Base-by-base conservation (phyloP, 2,888 invertebrate species). In the Hofmannophila pseudospretella region DNA sequence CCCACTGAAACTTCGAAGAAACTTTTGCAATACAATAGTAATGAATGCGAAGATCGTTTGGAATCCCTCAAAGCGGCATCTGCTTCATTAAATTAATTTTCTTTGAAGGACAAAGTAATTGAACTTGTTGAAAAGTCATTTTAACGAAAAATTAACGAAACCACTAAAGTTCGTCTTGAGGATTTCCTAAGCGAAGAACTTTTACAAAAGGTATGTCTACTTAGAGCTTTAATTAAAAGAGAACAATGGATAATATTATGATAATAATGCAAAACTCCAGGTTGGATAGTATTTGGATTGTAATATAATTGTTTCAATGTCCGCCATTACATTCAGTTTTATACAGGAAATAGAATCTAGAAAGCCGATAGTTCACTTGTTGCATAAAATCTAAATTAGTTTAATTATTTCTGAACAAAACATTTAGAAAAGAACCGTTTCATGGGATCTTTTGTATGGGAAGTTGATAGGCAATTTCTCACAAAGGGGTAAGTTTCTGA, bases 141-240 rank as follows among this genome's bases (percentile, higher is more conserved):
- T 38, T 32, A 38, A 27, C 23, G 30, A 38, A 35, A 40, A 40
- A 38, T 38, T 40, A 44, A 36, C 36, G 22, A 28, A 33, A 38
- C 38, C 34, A 22, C 36, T 33, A 14, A 43, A 39, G 37, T 43
- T 42, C 31, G 28, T 13, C 7, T 30, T 11, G 33, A 38, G 36
- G 36, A 36, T 42, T 36, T 34, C 36, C 33, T 39, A 30, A 39
- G 31, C 36, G 38, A 38, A 36, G 36, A 36, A 42, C 34, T 42
- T 39, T 33, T 19, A 29, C 34, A 36, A 36, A 34, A 33, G 33
- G 31, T 34, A 30, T 36, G 31, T 33, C 36, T 33, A 33, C 30
- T 29, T 38, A 19, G 26, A 30, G 30, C 27, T 39, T 39, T 42
- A 39, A 42, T 42, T 39, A 36, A 42, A 42, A 42, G 36, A 22